Percentiles rank a stretch among this genome's conserved stretches.
Conservation (phyloP, 2,113 vertebrate genomes). For the Caranx ignobilis region DNA sequence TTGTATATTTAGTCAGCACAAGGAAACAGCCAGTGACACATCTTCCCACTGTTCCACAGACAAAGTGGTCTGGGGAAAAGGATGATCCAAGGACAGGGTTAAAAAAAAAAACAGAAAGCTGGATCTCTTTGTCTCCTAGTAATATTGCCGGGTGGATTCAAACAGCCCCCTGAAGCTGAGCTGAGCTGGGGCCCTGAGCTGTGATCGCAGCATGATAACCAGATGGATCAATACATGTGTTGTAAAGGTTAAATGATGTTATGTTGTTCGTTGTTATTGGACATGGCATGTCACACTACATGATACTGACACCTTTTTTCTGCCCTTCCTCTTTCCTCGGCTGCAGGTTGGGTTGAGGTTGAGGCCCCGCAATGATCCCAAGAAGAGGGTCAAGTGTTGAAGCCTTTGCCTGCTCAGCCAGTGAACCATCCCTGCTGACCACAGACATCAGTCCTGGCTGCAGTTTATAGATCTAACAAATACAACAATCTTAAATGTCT, state of each 20-base stretch:
- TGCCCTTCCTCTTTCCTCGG: conserved; percentile 45
- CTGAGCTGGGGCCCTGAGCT: conserved; percentile 75
- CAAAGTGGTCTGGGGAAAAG: conserved; percentile 61
- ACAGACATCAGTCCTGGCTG: conserved; percentile 25
- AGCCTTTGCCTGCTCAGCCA: conserved; percentile 14
- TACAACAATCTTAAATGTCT: background rate
- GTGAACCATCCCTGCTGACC: conserved; percentile 35
- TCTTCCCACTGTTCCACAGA: conserved; percentile 66
- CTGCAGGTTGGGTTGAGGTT: conserved; percentile 58
- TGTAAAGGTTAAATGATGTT: conserved; percentile 91
- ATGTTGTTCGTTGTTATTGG: conserved; percentile 83
- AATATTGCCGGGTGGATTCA: conserved; percentile 73
- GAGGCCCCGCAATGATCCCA: conserved; percentile 53
- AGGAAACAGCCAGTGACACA: conserved; percentile 63
- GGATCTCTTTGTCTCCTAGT: conserved; percentile 77
- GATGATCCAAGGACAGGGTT: conserved; percentile 75
- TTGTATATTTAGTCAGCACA: conserved; percentile 73
- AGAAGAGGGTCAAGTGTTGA: conserved; percentile 66
- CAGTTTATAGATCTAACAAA: conserved; percentile 22
- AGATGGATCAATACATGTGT: conserved; percentile 85
- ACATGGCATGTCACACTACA: conserved; percentile 75
- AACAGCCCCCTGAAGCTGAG: conserved; percentile 74
- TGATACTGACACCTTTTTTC: conserved; percentile 79
- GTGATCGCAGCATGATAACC: conserved; percentile 82
- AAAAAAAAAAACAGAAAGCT: conserved; percentile 63